Percentiles rank a stretch among this genome's conserved stretches.
Evolutionary conservation across 2,888 invertebrate species (phyloP).

Genomic region (Philereme vetulata): DNA sequence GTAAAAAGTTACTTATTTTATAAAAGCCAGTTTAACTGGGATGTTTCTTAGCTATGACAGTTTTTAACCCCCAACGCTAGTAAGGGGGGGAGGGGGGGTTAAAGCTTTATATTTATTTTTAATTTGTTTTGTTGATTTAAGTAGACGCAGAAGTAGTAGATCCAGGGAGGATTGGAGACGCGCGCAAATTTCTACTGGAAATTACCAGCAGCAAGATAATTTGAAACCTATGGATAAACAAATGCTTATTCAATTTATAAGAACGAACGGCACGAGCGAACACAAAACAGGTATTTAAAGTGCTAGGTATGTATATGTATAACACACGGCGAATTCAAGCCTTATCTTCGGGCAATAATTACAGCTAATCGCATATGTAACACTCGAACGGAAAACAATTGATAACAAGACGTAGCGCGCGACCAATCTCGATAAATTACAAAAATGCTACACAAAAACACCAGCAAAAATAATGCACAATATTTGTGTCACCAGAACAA

Average conservation of each 20-base stretch:
- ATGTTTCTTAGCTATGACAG: no score
- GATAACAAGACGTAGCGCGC: slow-evolving; percentile 26
- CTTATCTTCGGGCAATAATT: slow-evolving; percentile 29
- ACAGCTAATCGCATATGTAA: slow-evolving; percentile 32
- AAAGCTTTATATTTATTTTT: no score
- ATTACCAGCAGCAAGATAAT: no score
- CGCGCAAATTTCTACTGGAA: no score
- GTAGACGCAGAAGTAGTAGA: no score
- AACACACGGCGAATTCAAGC: slow-evolving; percentile 13
- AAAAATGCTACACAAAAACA: slow-evolving; percentile 13
- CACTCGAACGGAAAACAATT: slow-evolving; percentile 27
- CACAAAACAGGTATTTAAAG: background rate
- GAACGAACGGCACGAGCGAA: no score
- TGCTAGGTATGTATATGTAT: slow-evolving; percentile 3
- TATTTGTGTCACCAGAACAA: slow-evolving; percentile 40
- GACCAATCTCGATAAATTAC: slow-evolving; percentile 29
- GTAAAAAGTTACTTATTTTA: no score
- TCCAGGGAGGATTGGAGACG: no score
- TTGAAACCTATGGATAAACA: background rate
- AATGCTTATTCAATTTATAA: background rate
- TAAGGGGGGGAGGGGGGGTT: no score
- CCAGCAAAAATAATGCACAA: slow-evolving; percentile 20
- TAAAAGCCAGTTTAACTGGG: no score
- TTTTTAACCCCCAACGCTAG: no score
- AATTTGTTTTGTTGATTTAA: no score